Evolutionary conservation across 2,888 invertebrate species (phyloP).

Genomic region (Xiphydria camelus): DNA sequence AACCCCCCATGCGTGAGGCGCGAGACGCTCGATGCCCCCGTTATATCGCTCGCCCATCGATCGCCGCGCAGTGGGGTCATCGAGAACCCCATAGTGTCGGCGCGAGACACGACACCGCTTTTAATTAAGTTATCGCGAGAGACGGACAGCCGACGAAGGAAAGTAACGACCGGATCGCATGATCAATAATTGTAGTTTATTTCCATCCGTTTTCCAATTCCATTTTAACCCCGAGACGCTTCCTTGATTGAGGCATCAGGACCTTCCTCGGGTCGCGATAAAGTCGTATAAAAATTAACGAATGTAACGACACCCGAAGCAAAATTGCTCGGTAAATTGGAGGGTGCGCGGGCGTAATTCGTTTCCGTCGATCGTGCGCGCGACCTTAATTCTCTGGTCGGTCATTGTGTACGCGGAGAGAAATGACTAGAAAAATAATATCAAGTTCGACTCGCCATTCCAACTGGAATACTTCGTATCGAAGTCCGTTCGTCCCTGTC

Average conservation of each 20-base stretch:
- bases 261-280: not conserved
- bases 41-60: no score
- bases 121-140: not conserved
- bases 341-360: slow-evolving; percentile 1
- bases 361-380: not conserved
- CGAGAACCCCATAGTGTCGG: no score
- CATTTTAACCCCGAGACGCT: not conserved
- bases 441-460: no score
- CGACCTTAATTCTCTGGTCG: slow-evolving; percentile 3
- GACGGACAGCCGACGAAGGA: not conserved
- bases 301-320: not conserved
- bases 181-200: slow-evolving; percentile 13
- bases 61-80: no score
- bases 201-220: slow-evolving; percentile 1
- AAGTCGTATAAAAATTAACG: slow-evolving; percentile 1
- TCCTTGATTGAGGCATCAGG: slow-evolving; percentile 1
- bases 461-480: no score
- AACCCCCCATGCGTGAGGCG: no score
- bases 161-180: slow-evolving; percentile 16
- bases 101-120: not conserved
- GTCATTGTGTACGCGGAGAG: no score
- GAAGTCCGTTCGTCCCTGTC: no score
- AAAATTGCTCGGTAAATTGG: slow-evolving; percentile 1
- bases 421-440: no score
- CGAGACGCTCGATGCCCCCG: no score